A percentile compares a stretch with the other conserved stretches of the same genome.
Conservation (phyloP, 2,888 invertebrate species). For the Microctonus hyperodae region DNA sequence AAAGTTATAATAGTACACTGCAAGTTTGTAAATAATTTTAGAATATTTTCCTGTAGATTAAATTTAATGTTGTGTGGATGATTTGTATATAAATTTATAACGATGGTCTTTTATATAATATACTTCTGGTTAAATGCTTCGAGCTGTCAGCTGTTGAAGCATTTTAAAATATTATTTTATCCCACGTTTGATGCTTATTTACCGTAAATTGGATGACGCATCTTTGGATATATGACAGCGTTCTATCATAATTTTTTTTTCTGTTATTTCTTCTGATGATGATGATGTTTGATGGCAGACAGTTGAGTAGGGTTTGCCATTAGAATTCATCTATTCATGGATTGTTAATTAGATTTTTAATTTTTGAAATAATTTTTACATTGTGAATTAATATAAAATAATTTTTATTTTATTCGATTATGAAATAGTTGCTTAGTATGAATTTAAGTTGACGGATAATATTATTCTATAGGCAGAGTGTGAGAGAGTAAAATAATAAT, state of each 20-base stretch:
- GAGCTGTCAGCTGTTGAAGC: slow-evolving; percentile 2
- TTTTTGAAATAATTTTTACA: background rate
- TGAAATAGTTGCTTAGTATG: background rate
- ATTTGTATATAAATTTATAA: background rate
- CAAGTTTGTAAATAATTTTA: background rate
- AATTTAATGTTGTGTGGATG: too few species aligned
- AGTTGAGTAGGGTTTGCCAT: background rate
- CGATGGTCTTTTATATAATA: background rate
- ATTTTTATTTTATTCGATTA: too few species aligned
- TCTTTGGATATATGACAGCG: background rate
- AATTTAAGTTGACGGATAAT: background rate
- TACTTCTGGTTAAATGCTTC: background rate
- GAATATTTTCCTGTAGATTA: background rate
- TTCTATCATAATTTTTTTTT: background rate
- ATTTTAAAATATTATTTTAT: background rate
- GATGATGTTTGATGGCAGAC: background rate
- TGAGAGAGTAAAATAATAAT: background rate
- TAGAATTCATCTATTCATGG: too few species aligned
- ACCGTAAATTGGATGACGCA: slow-evolving; percentile 4
- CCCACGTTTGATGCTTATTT: background rate
- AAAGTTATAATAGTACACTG: background rate
- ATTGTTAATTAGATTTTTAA: too few species aligned
- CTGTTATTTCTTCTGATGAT: background rate
- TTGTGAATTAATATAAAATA: background rate
- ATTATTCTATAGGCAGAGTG: background rate